These are phyloP conservation scores for Tipula lateralis DNA, from an alignment of 2,888 invertebrate genomes.

Conservation along the genomic window DNA sequence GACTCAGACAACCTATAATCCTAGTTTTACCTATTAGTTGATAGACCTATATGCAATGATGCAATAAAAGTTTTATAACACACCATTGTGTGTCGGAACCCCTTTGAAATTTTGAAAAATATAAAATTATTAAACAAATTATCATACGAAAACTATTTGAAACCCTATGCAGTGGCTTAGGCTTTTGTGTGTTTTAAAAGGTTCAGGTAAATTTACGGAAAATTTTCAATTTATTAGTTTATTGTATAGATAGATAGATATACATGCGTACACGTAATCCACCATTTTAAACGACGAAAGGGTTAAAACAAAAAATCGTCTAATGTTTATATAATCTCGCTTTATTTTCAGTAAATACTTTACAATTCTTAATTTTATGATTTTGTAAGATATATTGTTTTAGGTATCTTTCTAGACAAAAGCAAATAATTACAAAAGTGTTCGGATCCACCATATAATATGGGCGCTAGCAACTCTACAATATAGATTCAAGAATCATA, in stretches of 20 bases:
- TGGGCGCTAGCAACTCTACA: background rate
- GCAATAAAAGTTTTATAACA: slow-evolving; percentile 19
- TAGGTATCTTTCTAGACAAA: background rate
- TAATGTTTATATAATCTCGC: background rate
- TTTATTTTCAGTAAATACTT: background rate
- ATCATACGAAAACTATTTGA: background rate
- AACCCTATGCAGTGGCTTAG: too few species aligned
- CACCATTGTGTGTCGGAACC: background rate
- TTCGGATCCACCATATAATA: background rate
- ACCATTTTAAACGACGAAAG: background rate
- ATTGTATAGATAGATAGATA: too few species aligned
- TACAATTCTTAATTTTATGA: background rate
- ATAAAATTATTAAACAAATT: background rate
- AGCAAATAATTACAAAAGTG: background rate
- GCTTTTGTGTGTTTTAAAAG: background rate
- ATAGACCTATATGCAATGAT: background rate
- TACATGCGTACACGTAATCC: background rate
- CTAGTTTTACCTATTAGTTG: background rate
- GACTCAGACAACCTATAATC: background rate
- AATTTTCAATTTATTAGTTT: background rate
- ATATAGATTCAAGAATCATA: background rate
- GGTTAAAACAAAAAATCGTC: background rate
- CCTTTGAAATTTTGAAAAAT: background rate
- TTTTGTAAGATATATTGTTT: background rate
- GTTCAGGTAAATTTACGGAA: background rate